Evolutionary conservation across 2,888 invertebrate genomes (phyloP).

Genomic region (Cremastinae sp.): DNA sequence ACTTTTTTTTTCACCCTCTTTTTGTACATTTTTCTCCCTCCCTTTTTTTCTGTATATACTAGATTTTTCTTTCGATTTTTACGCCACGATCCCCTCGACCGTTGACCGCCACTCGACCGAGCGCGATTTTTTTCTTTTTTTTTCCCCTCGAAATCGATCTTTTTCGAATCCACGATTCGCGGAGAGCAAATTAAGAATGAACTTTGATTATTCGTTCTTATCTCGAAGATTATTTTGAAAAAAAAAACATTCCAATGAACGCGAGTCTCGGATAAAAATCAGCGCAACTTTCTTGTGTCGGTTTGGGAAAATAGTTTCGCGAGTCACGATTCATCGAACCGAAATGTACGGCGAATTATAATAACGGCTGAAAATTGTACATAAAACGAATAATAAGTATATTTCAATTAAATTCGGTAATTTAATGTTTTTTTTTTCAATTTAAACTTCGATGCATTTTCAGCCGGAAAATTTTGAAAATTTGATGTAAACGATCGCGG

Average conservation of each 20-base stretch:
- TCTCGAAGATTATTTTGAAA: constrained; percentile 5
- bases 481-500: too few species aligned
- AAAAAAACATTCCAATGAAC: constrained; percentile 43
- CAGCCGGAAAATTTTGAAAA: too few species aligned
- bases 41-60: constrained; percentile 66
- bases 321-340: not conserved
- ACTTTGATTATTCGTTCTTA: not conserved
- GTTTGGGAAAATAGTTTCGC: too few species aligned
- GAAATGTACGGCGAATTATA: not conserved
- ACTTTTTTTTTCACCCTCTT: constrained; percentile 66
- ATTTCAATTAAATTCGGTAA: too few species aligned
- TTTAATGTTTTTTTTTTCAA: not conserved
- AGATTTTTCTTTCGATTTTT: not conserved
- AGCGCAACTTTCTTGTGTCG: not conserved
- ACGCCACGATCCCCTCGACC: not conserved
- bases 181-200: not conserved
- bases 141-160: not conserved
- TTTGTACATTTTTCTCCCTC: constrained; percentile 67
- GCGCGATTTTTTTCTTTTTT: too few species aligned
- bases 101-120: too few species aligned
- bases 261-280: constrained; percentile 20
- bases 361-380: too few species aligned
- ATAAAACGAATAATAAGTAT: too few species aligned
- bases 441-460: too few species aligned
- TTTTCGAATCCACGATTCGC: constrained; percentile 11